Base-by-base conservation (phyloP, 2,113 vertebrate species). In the Notiomystis cincta region DNA sequence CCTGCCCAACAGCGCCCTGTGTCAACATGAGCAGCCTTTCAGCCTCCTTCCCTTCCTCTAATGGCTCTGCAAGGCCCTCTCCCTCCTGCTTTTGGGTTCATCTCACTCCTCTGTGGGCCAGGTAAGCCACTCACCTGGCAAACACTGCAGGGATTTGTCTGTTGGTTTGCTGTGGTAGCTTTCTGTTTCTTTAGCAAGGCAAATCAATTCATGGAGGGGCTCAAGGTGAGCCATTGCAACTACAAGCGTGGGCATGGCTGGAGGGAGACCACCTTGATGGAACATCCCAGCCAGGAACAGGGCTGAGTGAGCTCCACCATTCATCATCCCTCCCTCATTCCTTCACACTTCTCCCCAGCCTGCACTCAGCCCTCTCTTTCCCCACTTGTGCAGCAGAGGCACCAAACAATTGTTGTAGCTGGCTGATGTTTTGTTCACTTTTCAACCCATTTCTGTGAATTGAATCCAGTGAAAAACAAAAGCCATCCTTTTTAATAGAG, bases 321-420 rank as follows among this genome's bases (percentile, higher is more conserved):
- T 35, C 19, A 57, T 4, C 30, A 57, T 4, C 30, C 13, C 30
- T 80, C 30, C 28, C n/a, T 76, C 37, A 10, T 31, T 44, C 42
- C 50, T 71, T 33, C 51, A 51, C 27, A 9, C 4, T 21, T 10
- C 6, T 19, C 22, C 4, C 6, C 8, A 14, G 24, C 9, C 21
- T 15, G 12, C 28, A 13, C 8, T 38, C n/a, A 42, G 19, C 23
- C 3, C 30, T n/a, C 19, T 35, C 35, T 15, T 21, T 24, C 6
- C 23, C 15, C 15, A 31, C 25, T 13, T 4, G 17, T 8, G 12
- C 42, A 7, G 0, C 69, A 56, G 25, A 14, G 21, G 45, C 56
- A 35, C 10, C 1, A 1, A 33, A 30, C 23, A 54, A 11, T 33
- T 4, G 0, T 19, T 38, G 54, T 15, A 64, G 25, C 12, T 2